Conservation (phyloP, 2,113 vertebrate genomes). For the Pangasianodon hypophthalmus region DNA sequence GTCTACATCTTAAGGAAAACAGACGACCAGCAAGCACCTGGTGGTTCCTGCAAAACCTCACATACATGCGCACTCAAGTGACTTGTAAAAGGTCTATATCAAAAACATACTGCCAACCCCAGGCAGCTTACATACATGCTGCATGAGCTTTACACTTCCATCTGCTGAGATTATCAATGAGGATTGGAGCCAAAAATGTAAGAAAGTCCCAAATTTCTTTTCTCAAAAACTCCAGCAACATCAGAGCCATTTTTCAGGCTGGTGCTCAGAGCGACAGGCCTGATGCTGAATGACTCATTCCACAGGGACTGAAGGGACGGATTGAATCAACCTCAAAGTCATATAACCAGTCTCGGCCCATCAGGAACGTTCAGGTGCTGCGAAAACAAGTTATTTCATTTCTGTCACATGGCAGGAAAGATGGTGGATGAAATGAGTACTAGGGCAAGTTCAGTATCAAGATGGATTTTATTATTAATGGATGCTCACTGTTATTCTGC, state of each 20-base stretch:
- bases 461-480: constrained; percentile 29
- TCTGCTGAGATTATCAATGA: neutral
- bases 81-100: neutral
- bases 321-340: constrained; percentile 24
- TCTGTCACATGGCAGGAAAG: neutral
- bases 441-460: neutral
- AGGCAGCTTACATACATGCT: neutral
- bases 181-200: neutral
- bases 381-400: constrained; percentile 8
- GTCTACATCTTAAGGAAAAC: neutral
- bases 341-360: neutral
- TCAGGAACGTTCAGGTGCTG: neutral
- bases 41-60: neutral
- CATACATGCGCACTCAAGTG: neutral
- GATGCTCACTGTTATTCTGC: neutral
- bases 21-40: neutral
- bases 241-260: constrained; percentile 30
- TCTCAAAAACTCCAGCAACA: constrained; percentile 27
- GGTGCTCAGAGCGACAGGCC: constrained; percentile 6
- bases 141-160: neutral
- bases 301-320: neutral
- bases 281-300: constrained; percentile 30
- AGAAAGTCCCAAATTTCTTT: neutral
- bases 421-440: constrained; percentile 11
- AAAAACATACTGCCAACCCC: neutral